Conservation (phyloP, 2,113 vertebrate genomes). For the Hiodon alosoides region DNA sequence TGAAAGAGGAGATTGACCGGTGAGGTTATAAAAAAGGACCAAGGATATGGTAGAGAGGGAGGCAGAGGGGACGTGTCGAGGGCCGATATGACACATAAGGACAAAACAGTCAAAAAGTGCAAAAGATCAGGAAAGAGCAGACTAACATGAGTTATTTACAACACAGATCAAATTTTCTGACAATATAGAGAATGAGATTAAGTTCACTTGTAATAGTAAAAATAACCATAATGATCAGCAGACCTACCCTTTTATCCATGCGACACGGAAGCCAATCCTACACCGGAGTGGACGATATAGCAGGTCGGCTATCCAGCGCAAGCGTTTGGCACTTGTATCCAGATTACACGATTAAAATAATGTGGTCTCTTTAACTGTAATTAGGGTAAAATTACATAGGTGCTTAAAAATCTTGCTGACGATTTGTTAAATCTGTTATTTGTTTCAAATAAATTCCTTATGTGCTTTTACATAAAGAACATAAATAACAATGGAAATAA, state of each 20-base stretch:
- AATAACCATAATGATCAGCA: constrained; percentile 7
- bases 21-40: too few species aligned
- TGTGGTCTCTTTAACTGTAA: constrained; percentile 10
- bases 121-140: background rate
- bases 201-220: background rate
- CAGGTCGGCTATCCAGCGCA: constrained; percentile 27
- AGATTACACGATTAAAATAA: constrained; percentile 22
- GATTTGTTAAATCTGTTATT: background rate
- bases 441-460: background rate
- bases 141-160: background rate
- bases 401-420: background rate
- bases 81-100: constrained; percentile 13
- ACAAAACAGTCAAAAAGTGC: background rate
- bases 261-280: constrained; percentile 41
- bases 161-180: background rate
- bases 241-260: constrained; percentile 46
- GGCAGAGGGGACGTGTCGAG: constrained; percentile 11
- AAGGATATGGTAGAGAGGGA: background rate
- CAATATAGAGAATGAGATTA: background rate
- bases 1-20: background rate
- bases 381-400: background rate
- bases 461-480: background rate
- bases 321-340: constrained; percentile 23
- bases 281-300: constrained; percentile 32
- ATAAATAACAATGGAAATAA: constrained; percentile 21